Conservation (phyloP, 2,888 invertebrate species). For the Drosophila yooni region DNA sequence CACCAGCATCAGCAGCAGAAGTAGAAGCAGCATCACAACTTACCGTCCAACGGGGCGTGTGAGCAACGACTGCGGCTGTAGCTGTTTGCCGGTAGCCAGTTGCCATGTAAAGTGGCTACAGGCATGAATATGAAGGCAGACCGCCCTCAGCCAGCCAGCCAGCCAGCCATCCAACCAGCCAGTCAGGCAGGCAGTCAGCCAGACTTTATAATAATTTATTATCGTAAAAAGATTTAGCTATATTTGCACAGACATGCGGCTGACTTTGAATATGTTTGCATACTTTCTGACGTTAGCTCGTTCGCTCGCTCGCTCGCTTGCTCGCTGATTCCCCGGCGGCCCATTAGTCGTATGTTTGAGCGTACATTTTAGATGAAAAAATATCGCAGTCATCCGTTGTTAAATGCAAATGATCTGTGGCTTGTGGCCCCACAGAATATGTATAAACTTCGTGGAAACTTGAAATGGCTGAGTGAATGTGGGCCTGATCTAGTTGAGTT, state of each 20-base stretch:
- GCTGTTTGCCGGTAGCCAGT: constrained; percentile 30
- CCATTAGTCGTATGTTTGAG: constrained; percentile 77
- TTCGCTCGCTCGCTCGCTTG: neutral
- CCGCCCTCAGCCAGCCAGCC: constrained; percentile 19
- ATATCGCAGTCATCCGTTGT: constrained; percentile 64
- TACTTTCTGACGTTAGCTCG: constrained; percentile 43
- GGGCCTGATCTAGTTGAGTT: constrained; percentile 7
- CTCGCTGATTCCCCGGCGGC: constrained; percentile 64
- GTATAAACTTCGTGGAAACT: constrained; percentile 20
- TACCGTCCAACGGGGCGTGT: constrained; percentile 73
- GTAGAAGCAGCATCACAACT: constrained; percentile 41
- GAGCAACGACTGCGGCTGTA: constrained; percentile 52
- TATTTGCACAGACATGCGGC: constrained; percentile 51
- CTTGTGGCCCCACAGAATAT: constrained; percentile 29
- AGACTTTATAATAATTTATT: constrained; percentile 82
- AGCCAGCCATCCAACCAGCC: neutral
- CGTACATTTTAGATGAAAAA: constrained; percentile 75
- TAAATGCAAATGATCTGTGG: constrained; percentile 49
- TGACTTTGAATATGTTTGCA: constrained; percentile 67
- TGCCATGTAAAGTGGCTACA: constrained; percentile 65
- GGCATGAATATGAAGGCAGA: constrained; percentile 16
- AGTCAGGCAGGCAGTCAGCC: constrained; percentile 31
- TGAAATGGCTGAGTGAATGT: constrained; percentile 10
- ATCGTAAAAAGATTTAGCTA: constrained; percentile 73
- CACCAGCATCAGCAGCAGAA: constrained; percentile 17